These are phyloP conservation scores for Macrochelys suwanniensis DNA, from an alignment of 2,797 vertebrate species.

Conservation along the genomic window DNA sequence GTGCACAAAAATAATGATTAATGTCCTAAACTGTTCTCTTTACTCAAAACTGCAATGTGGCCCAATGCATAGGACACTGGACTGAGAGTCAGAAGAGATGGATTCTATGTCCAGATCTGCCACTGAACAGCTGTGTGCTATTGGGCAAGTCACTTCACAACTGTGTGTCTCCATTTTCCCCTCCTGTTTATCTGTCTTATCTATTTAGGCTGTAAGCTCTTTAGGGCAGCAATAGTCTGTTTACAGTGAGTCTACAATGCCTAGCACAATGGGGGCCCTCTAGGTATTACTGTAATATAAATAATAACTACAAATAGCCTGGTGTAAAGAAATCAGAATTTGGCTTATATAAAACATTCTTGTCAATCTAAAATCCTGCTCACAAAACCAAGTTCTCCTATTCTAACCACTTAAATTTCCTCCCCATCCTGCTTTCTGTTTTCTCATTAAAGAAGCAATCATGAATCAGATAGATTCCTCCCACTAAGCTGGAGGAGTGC, in stretches of 20 bases:
- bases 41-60: neutral
- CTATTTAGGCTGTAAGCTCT: neutral
- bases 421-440: neutral
- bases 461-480: neutral
- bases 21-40: neutral
- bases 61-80: neutral
- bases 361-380: neutral
- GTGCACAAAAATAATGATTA: fast-evolving
- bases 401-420: neutral
- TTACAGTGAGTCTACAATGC: neutral
- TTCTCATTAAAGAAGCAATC: too few relatives aligned
- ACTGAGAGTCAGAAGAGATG: neutral
- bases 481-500: too few relatives aligned
- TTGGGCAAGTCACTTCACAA: neutral
- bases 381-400: neutral
- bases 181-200: neutral
- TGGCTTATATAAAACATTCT: neutral
- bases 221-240: fast-evolving
- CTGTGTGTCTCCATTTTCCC: neutral
- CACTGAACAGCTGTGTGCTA: neutral
- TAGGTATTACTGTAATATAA: neutral
- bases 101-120: neutral
- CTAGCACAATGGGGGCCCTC: neutral
- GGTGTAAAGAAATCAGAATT: neutral
- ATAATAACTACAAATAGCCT: neutral